Evolutionary conservation across 2,888 invertebrate species (phyloP), one percentile per base, ranked within the genome.

Genomic region (Sinopyrophorus schimmeli): DNA sequence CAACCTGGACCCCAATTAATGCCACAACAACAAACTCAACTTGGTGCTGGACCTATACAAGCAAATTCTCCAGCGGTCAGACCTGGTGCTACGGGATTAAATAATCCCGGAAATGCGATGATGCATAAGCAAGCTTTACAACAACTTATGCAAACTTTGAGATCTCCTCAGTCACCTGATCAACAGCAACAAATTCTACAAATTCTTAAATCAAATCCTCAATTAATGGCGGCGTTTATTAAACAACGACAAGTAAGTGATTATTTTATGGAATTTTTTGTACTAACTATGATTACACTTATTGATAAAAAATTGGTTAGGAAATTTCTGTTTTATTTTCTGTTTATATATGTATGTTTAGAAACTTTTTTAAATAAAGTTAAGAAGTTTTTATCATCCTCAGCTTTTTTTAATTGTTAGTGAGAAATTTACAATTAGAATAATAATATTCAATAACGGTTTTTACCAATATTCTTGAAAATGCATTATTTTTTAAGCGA

Each of bases 171-270:
- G 62, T 88, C 91, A 34, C 89, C 89, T 57, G 92, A 95, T 68
- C 95, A 96, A 69, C 95, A 96, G 68, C 88, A 88, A 68, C 89
- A 91, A 74, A 85, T 92, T 52, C 78, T 95, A 54, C 85, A 87
- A 66, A 92, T 96, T 67, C 81, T 96, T 55, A 94, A 94, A 74
- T 87, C 89, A 57, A 93, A 95, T 76, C 96, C 96, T 24, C 92
- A 91, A 63, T 80, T 97, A 31, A 95, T 96, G 92, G 92, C 94
- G 43, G 92, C 94, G 41, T 93, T 93, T 69, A 89, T 96, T 58
- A 92, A 93, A 67, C 91, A 92, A 72, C 79, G 90, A 69, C 86
- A 88, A 76, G 83, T 81, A 32, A 3, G 7, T 10, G 3, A 4
- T 4, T 18, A 5, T 18, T 18, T 18, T 18, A n/a, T n/a, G n/a